Percentiles rank a stretch among this genome's conserved stretches.
Conservation (phyloP, 2,113 vertebrate species). For the Numenius arquata region DNA sequence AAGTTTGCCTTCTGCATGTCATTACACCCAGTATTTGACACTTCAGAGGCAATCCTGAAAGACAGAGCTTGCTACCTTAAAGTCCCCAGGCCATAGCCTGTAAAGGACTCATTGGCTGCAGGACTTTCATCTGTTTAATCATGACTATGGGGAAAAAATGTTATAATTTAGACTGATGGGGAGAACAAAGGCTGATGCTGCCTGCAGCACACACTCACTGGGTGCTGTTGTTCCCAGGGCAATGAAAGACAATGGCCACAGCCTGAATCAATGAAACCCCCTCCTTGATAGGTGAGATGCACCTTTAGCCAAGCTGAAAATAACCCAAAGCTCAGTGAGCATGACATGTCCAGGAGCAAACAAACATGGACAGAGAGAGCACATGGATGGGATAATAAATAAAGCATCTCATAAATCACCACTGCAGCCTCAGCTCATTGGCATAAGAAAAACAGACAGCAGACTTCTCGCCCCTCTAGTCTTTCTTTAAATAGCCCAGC, state of each 20-base stretch:
- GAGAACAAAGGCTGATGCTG: neutral
- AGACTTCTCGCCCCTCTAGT: neutral
- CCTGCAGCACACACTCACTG: neutral
- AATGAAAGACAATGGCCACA: neutral
- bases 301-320: neutral
- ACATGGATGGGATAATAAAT: neutral
- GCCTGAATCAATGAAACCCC: neutral
- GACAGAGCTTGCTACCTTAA: neutral
- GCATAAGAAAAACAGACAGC: neutral
- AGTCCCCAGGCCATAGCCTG: neutral
- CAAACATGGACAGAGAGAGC: neutral
- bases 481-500: neutral
- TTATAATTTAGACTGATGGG: neutral
- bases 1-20: neutral
- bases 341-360: neutral
- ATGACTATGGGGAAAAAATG: neutral
- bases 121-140: neutral
- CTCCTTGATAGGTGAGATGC: neutral
- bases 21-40: neutral
- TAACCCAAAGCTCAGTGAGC: neutral
- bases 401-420: neutral
- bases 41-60: neutral
- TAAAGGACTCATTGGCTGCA: neutral
- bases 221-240: neutral
- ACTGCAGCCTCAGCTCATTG: neutral